phyloP scores from a whole-genome alignment of 2,113 vertebrate genomes.

The Oreotrochilus melanogaster region DNA sequence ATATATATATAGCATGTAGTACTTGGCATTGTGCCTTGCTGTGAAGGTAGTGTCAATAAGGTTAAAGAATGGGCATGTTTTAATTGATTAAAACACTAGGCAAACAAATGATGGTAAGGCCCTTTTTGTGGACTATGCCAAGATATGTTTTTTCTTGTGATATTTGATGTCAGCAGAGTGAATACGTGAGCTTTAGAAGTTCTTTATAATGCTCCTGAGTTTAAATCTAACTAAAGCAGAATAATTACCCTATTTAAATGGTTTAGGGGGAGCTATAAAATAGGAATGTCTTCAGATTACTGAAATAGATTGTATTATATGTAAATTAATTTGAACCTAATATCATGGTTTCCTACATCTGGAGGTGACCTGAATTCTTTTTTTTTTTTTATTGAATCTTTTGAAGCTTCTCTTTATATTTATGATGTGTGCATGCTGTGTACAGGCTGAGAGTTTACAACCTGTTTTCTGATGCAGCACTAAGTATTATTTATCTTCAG shows the following conservation, averaged over 20 bases:
- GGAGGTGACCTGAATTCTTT: neutral
- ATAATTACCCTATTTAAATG: neutral
- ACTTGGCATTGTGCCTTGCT: neutral
- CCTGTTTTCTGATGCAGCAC: neutral
- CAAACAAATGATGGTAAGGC: neutral
- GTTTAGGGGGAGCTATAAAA: neutral
- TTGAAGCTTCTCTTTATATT: neutral
- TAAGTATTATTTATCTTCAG: neutral
- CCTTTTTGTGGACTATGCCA: neutral
- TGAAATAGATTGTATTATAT: neutral
- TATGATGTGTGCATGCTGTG: neutral
- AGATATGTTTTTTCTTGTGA: neutral
- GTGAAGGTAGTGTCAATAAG: neutral
- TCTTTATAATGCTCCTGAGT: neutral
- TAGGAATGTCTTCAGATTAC: neutral
- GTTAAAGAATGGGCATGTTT: neutral
- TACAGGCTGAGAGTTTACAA: neutral
- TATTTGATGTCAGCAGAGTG: neutral
- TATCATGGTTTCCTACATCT: neutral
- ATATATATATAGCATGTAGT: neutral
- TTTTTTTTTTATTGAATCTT: neutral
- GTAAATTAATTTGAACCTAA: neutral
- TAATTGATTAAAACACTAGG: neutral
- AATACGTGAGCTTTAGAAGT: neutral
- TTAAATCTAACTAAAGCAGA: neutral